Percentiles rank a stretch among this genome's conserved stretches.
phyloP scores from a whole-genome alignment of 2,797 vertebrate species.

The Sebastolobus alascanus region DNA sequence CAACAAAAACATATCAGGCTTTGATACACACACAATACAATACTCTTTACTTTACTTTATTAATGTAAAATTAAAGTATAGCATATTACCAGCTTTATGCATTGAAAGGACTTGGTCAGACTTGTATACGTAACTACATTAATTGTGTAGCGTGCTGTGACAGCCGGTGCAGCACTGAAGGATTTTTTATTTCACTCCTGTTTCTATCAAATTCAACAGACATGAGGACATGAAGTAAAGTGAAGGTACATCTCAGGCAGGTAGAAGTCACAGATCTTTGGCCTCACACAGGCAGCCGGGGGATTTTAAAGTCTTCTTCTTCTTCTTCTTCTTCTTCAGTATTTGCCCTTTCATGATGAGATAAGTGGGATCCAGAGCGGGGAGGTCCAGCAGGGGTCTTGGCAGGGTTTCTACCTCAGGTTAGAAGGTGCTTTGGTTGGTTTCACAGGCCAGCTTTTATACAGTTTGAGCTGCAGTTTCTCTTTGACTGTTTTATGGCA shows the following conservation, averaged over 20 bases:
- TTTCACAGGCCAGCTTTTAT: neutral
- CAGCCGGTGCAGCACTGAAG: no score
- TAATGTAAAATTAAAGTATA: no score
- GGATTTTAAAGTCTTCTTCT: neutral
- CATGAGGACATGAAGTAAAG: neutral
- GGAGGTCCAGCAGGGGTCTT: conserved; percentile 10
- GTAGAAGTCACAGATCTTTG: neutral
- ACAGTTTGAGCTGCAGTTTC: neutral
- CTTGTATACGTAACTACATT: neutral
- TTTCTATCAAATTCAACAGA: neutral
- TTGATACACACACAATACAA: no score
- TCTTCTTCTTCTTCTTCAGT: neutral
- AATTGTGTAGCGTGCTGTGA: no score
- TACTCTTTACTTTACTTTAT: no score
- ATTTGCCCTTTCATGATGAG: conserved; percentile 26
- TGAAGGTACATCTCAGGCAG: neutral
- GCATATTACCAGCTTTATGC: neutral
- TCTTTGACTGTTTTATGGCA: neutral
- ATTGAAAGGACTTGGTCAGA: neutral
- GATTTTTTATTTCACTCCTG: neutral
- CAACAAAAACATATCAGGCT: no score
- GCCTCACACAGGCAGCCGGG: neutral
- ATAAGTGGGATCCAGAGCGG: neutral
- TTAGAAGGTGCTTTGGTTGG: neutral
- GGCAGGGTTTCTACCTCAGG: conserved; percentile 1